These are phyloP conservation scores for Trachelus iudaicus DNA, from an alignment of 2,888 invertebrate species.

Conservation along the genomic window DNA sequence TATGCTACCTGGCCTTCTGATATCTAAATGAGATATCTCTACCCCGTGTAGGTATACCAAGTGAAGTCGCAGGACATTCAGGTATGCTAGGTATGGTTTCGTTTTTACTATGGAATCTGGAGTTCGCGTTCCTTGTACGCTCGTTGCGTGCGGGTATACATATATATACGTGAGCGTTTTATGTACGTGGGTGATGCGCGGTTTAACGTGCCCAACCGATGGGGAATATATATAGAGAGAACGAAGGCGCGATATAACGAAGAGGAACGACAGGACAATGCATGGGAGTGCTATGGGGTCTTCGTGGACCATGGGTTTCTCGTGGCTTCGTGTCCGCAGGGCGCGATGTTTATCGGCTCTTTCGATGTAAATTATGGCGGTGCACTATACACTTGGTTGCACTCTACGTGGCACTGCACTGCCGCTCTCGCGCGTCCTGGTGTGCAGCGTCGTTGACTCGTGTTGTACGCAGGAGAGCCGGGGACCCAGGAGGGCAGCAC, in stretches of 20 bases:
- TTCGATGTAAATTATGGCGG: conserved; percentile 56
- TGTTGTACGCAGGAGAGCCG: too few species aligned
- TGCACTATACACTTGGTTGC: conserved; percentile 26
- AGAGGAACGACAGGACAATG: conserved; percentile 34
- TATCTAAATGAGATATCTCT: too few species aligned
- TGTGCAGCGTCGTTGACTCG: too few species aligned
- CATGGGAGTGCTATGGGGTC: conserved; percentile 34
- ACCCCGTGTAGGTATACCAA: too few species aligned
- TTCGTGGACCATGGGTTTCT: not conserved
- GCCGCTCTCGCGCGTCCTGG: not conserved
- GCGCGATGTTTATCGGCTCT: conserved; percentile 56
- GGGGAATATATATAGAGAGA: conserved; percentile 11
- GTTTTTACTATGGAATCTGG: too few species aligned
- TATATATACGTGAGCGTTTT: not conserved
- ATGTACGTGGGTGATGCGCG: not conserved
- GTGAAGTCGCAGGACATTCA: too few species aligned
- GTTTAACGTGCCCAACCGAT: too few species aligned
- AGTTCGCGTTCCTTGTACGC: too few species aligned
- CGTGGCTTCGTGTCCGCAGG: conserved; percentile 44
- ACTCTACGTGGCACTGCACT: not conserved
- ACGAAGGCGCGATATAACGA: conserved; percentile 23
- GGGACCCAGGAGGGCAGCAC: too few species aligned
- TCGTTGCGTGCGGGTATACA: too few species aligned
- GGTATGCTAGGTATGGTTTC: too few species aligned
- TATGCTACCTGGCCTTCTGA: too few species aligned